Conservation (phyloP, 2,888 invertebrate species). For the Eupeodes luniger region DNA sequence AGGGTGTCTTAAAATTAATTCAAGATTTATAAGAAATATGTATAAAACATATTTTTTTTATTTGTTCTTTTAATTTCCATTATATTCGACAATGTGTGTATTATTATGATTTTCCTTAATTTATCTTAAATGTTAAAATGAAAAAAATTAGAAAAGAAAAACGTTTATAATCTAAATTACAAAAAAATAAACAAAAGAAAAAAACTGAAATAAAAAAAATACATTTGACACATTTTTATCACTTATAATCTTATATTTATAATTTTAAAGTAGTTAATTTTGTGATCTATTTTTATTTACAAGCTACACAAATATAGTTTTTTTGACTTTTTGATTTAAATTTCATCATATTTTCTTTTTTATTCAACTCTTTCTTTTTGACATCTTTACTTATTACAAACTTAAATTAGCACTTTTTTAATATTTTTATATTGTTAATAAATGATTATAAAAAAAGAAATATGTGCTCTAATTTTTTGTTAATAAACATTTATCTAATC, state of each 20-base stretch:
- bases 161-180: not conserved
- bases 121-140: conserved; percentile 28
- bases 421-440: conserved; percentile 9
- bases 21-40: no score
- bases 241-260: conserved; percentile 57
- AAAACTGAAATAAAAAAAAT: conserved; percentile 37
- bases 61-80: conserved; percentile 15
- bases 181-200: conserved; percentile 2
- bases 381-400: not conserved
- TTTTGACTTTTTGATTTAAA: not conserved
- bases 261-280: conserved; percentile 48
- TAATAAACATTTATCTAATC: conserved; percentile 58
- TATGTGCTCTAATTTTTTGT: conserved; percentile 30
- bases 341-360: not conserved
- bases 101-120: conserved; percentile 24
- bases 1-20: no score
- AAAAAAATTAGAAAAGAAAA: not conserved
- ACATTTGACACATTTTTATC: conserved; percentile 55
- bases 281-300: conserved; percentile 17
- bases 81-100: conserved; percentile 31
- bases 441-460: conserved; percentile 18
- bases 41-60: not conserved
- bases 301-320: conserved; percentile 16
- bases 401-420: conserved; percentile 17
- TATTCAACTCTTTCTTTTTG: not conserved